Conservation (phyloP, 2,113 vertebrate genomes). For the Orcinus orca region DNA sequence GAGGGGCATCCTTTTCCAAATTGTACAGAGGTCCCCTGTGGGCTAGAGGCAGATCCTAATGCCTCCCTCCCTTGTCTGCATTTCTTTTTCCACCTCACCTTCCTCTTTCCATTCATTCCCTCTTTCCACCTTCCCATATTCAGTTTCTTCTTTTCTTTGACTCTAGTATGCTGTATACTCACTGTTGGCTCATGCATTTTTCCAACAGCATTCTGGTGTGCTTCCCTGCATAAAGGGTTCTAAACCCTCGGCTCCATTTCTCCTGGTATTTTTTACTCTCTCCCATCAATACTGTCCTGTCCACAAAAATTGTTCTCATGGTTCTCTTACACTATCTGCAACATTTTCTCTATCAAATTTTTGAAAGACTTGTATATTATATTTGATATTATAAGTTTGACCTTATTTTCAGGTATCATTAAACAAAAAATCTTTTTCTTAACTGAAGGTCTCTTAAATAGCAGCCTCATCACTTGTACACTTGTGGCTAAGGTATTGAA, state of each 20-base stretch:
- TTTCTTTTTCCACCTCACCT: neutral
- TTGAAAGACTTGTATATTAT: neutral
- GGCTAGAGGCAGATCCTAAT: neutral
- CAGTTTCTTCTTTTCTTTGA: neutral
- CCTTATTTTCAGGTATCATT: neutral
- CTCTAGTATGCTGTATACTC: neutral
- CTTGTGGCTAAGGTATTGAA: neutral
- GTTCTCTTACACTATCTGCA: neutral
- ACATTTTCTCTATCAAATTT: neutral
- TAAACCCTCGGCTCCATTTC: neutral
- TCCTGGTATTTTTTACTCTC: neutral
- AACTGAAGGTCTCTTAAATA: conserved; percentile 17
- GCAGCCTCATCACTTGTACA: neutral
- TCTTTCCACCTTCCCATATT: neutral
- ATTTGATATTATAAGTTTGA: neutral
- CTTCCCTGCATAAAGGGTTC: neutral
- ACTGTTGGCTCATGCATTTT: neutral
- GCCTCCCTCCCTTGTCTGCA: neutral
- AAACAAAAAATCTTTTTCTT: conserved; percentile 31
- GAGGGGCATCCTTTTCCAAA: conserved; percentile 12
- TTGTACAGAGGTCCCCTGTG: neutral
- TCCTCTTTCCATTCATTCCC: neutral
- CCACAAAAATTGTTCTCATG: neutral
- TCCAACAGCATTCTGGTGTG: neutral
- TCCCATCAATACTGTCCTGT: neutral